A percentile compares a stretch with the other conserved stretches of the same genome.
Conservation (phyloP, 2,113 vertebrate species). For the Anseranas semipalmata region DNA sequence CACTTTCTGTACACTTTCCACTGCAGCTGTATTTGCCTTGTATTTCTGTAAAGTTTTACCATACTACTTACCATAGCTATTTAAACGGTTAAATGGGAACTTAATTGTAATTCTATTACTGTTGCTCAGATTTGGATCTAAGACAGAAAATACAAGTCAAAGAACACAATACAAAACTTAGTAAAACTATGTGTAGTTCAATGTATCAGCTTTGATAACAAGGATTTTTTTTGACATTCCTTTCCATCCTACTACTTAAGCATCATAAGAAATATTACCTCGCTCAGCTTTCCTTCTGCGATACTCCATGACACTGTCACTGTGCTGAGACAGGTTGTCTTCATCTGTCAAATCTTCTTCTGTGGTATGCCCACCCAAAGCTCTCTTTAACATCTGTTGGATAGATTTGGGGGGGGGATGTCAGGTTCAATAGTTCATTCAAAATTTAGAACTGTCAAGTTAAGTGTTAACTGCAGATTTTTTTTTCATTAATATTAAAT, state of each 20-base stretch:
- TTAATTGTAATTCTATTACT: background rate
- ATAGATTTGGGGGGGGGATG: background rate
- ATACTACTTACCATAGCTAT: too few relatives aligned
- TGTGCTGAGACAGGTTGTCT: conserved; percentile 85
- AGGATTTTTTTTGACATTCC: background rate
- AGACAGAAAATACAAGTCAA: background rate
- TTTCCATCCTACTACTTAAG: background rate
- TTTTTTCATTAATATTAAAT: background rate
- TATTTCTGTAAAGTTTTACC: background rate
- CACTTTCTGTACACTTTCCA: background rate
- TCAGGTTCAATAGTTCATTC: background rate
- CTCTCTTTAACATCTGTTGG: conserved; percentile 88
- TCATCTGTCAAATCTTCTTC: conserved; percentile 73
- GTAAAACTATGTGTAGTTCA: background rate
- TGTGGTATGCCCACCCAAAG: conserved; percentile 72
- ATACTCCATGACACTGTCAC: conserved; percentile 84
- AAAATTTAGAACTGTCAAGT: background rate
- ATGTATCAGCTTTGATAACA: background rate
- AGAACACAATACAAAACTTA: background rate
- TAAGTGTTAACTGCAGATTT: background rate
- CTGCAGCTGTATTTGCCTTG: background rate
- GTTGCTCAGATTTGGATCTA: background rate
- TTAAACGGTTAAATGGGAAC: background rate
- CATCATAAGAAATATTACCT: conserved; percentile 69
- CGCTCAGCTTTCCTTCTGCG: conserved; percentile 50